A percentile compares a stretch with the other conserved stretches of the same genome.
These are phyloP conservation scores for Poecilus cupreus DNA, from an alignment of 2,888 invertebrate genomes.

Conservation along the genomic window DNA sequence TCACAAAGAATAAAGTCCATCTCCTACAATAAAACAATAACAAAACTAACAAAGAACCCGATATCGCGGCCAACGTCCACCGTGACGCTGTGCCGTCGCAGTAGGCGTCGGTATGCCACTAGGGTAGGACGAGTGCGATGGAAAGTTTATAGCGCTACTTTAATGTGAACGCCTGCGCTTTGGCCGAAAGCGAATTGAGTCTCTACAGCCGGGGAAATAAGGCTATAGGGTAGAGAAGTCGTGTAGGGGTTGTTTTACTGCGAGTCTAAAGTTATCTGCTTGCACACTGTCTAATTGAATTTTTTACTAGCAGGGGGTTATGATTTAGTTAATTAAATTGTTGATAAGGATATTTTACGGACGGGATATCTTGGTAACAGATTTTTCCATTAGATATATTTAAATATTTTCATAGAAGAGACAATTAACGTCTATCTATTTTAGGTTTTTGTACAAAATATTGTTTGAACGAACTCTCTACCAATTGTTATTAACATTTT, in stretches of 20 bases:
- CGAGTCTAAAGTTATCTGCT: background rate
- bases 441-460: too few species aligned
- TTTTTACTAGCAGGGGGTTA: slow-evolving; percentile 28
- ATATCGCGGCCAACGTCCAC: slow-evolving; percentile 28
- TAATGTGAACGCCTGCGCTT: slow-evolving; percentile 53
- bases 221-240: background rate
- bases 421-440: too few species aligned
- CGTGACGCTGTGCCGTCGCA: slow-evolving; percentile 18
- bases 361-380: too few species aligned
- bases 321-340: slow-evolving; percentile 42
- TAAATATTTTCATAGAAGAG: background rate
- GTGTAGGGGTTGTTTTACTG: background rate
- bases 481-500: too few species aligned
- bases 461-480: too few species aligned
- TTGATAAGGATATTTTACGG: background rate
- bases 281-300: slow-evolving; percentile 38
- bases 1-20: background rate
- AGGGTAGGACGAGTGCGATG: background rate
- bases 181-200: background rate
- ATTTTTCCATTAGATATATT: background rate
- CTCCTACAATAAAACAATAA: background rate
- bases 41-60: background rate
- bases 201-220: background rate
- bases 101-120: slow-evolving; percentile 46
- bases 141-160: slow-evolving; percentile 49